A percentile compares a stretch with the other conserved stretches of the same genome.
These are phyloP conservation scores for Calosoma granatense DNA, from an alignment of 1,140 invertebrate genomes.

Conservation along the genomic window DNA sequence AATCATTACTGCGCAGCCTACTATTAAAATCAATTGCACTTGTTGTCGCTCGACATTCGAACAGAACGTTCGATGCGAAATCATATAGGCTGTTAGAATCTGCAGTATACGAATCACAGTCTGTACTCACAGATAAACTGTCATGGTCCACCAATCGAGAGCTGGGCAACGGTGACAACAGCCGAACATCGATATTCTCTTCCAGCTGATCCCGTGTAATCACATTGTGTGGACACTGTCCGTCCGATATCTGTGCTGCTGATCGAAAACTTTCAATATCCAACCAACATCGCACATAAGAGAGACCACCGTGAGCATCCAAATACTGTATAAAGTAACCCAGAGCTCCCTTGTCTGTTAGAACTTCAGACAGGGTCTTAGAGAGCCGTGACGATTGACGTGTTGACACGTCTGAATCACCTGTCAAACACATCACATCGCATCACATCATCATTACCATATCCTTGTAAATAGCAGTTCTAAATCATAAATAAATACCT, in stretches of 20 bases:
- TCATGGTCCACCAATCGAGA: conserved; percentile 26
- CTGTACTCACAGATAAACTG: conserved; percentile 34
- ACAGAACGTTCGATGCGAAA: not conserved
- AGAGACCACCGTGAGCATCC: conserved; percentile 44
- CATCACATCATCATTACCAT: not conserved
- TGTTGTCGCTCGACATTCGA: not conserved
- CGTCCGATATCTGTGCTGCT: not conserved
- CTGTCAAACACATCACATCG: conserved; percentile 11
- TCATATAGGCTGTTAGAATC: conserved; percentile 30
- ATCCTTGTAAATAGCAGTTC: conserved; percentile 10
- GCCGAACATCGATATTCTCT: not conserved
- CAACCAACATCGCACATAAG: conserved; percentile 59
- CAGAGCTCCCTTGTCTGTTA: conserved; percentile 57
- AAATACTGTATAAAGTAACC: conserved; percentile 65
- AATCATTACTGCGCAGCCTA: not conserved
- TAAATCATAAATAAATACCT: conserved; percentile 16
- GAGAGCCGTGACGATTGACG: conserved; percentile 42
- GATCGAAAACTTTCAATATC: conserved; percentile 56
- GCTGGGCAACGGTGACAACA: not conserved
- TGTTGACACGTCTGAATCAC: conserved; percentile 17
- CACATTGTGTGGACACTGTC: not conserved
- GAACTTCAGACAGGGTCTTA: conserved; percentile 51
- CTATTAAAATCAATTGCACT: not conserved
- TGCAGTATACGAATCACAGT: conserved; percentile 31
- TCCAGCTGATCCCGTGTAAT: not conserved